Conservation (phyloP, 2,888 invertebrate species). For the Nemurella pictetii region DNA sequence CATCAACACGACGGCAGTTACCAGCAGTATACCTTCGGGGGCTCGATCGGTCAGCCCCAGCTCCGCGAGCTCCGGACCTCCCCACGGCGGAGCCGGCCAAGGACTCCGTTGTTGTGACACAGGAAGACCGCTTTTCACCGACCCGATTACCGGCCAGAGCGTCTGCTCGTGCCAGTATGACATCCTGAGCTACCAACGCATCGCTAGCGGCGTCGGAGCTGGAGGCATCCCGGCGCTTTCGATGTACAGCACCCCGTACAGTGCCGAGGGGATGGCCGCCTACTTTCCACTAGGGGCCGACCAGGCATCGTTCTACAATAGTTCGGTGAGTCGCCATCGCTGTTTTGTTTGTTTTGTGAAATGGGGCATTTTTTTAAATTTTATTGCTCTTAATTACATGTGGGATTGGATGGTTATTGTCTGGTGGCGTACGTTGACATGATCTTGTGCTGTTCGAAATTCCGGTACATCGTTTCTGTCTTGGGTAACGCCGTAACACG, state of each 20-base stretch:
- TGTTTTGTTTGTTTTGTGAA: too few species aligned
- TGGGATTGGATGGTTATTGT: neutral
- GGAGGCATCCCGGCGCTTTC: constrained; percentile 76
- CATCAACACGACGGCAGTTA: constrained; percentile 20
- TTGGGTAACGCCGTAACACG: neutral
- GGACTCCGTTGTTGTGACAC: constrained; percentile 82
- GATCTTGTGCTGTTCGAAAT: neutral
- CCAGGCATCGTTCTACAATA: constrained; percentile 82
- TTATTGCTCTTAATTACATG: neutral
- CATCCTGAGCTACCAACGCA: constrained; percentile 81
- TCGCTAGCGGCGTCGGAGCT: constrained; percentile 61
- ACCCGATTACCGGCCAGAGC: constrained; percentile 85
- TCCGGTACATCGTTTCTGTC: neutral
- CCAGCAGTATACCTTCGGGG: constrained; percentile 26
- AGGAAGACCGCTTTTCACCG: constrained; percentile 86
- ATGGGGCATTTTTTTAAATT: neutral
- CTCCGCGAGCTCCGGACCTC: constrained; percentile 39
- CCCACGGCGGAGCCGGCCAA: constrained; percentile 48
- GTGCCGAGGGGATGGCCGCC: constrained; percentile 76
- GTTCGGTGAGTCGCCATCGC: constrained; percentile 68
- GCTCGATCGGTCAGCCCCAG: constrained; percentile 34
- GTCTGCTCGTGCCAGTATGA: constrained; percentile 91
- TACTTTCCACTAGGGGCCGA: constrained; percentile 85
- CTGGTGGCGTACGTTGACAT: neutral
- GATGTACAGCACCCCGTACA: constrained; percentile 78